phyloP scores from a whole-genome alignment of 2,797 vertebrate genomes.

The Acipenser transmontanus region DNA sequence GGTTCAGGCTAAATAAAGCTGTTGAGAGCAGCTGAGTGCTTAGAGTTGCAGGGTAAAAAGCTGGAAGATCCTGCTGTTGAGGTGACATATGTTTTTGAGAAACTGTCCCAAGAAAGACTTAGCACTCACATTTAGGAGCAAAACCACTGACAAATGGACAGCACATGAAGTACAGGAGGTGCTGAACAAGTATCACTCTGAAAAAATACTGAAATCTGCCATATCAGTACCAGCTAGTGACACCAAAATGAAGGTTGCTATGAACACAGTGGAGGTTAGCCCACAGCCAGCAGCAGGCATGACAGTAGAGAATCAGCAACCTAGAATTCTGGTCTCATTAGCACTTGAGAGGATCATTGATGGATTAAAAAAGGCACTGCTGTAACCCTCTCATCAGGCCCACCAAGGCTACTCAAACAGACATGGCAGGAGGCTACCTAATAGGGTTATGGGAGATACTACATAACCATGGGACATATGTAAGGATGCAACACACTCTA shows the following conservation, averaged over 20 bases:
- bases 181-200: slow-evolving; percentile 15
- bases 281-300: not conserved
- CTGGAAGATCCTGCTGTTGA: slow-evolving; percentile 16
- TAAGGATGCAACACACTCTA: too few relatives aligned
- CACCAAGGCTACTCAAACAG: too few relatives aligned
- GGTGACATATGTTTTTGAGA: slow-evolving; percentile 18
- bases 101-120: slow-evolving; percentile 18
- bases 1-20: slow-evolving; percentile 29
- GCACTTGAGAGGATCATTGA: too few relatives aligned
- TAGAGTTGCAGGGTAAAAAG: slow-evolving; percentile 19
- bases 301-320: not conserved
- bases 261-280: slow-evolving; percentile 13
- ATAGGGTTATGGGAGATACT: too few relatives aligned
- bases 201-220: not conserved
- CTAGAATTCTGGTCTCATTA: not conserved
- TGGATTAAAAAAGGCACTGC: slow-evolving; percentile 2
- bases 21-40: slow-evolving; percentile 20
- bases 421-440: too few relatives aligned
- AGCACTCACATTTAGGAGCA: slow-evolving; percentile 14
- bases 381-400: not conserved
- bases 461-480: too few relatives aligned
- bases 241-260: not conserved
- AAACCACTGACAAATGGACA: slow-evolving; percentile 17
- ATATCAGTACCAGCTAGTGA: not conserved
- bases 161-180: slow-evolving; percentile 20